A percentile compares a stretch with the other conserved stretches of the same genome.
phyloP scores from a whole-genome alignment of 2,888 invertebrate genomes.

The Oxyscelio sp. region DNA sequence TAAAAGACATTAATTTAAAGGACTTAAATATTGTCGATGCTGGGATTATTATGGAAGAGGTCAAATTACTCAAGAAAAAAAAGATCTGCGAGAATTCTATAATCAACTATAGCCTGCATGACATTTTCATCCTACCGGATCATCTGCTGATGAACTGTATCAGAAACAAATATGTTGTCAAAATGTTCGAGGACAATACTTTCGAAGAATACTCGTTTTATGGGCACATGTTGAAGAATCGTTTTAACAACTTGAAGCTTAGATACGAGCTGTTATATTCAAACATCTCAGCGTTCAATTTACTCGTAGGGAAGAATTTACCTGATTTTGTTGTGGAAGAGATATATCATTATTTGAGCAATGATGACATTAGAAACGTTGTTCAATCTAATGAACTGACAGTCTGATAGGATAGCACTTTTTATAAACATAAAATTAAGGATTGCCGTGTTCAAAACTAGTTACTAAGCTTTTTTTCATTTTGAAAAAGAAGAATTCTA shows the following conservation, averaged over 20 bases:
- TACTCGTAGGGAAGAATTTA: not conserved
- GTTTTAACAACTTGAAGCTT: not conserved
- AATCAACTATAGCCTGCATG: not conserved
- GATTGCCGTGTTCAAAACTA: too few species aligned
- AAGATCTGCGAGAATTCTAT: not conserved
- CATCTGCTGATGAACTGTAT: not conserved
- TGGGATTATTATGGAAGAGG: not conserved
- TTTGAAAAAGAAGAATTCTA: too few species aligned
- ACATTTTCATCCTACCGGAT: not conserved
- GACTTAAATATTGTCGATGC: too few species aligned
- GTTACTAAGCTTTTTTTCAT: too few species aligned
- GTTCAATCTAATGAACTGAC: conserved; percentile 1
- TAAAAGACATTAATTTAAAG: too few species aligned
- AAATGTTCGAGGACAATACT: not conserved
- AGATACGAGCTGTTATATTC: not conserved
- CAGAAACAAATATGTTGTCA: not conserved
- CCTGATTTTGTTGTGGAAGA: conserved; percentile 2
- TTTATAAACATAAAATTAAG: too few species aligned
- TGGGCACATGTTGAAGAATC: not conserved
- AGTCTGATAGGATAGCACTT: too few species aligned
- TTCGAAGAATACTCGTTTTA: not conserved
- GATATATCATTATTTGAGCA: not conserved
- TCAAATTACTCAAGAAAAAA: not conserved
- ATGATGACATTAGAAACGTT: conserved; percentile 14
- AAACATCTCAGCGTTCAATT: not conserved